Evolutionary conservation across 2,113 vertebrate genomes (phyloP).

Genomic region (Engystomops pustulosus): DNA sequence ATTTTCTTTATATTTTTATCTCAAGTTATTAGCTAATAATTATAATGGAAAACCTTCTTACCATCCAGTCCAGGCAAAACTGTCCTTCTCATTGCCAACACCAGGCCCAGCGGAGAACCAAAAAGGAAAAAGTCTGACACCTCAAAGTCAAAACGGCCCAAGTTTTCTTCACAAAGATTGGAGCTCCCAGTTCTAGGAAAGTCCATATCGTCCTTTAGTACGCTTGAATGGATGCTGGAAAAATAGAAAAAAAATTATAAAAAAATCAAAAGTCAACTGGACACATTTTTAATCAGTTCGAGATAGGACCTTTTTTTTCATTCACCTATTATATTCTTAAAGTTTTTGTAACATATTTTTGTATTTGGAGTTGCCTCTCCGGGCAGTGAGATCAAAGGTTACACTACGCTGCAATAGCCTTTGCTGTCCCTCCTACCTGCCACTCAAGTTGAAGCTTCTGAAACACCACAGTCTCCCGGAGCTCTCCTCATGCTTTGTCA

Average conservation of each 20-base stretch:
- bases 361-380: no score
- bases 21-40: not conserved
- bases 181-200: slow-evolving; percentile 70
- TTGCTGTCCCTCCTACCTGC: no score
- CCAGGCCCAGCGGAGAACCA: slow-evolving; percentile 91
- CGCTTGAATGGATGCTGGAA: slow-evolving; percentile 76
- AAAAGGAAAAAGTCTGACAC: slow-evolving; percentile 96
- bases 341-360: no score
- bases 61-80: slow-evolving; percentile 90
- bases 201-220: slow-evolving; percentile 83
- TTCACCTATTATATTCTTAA: no score
- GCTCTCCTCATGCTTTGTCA: no score
- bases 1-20: not conserved
- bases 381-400: no score
- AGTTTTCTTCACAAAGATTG: slow-evolving; percentile 77
- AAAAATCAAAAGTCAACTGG: not conserved
- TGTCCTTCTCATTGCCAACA: slow-evolving; percentile 94
- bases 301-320: no score
- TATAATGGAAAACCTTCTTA: slow-evolving; percentile 64
- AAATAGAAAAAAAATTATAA: slow-evolving; percentile 47
- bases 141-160: slow-evolving; percentile 91
- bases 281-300: no score
- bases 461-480: no score
- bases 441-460: no score
- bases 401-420: no score